Base-by-base conservation (phyloP, 2,797 vertebrate genomes). In the Astyanax mexicanus region DNA sequence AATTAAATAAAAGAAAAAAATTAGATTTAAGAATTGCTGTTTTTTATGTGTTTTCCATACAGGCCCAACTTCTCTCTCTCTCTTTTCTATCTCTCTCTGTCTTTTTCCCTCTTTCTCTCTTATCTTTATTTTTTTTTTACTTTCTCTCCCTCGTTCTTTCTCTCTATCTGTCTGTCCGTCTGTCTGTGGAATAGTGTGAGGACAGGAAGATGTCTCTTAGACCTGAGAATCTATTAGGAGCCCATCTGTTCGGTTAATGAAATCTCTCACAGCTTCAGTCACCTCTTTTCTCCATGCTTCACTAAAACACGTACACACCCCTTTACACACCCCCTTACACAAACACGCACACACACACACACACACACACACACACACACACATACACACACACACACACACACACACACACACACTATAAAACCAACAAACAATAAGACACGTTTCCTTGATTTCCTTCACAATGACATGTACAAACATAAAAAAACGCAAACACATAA, bases 171-270 rank as follows among this genome's bases (percentile, higher is more conserved):
- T 35, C 47, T 55, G 37, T 40, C 61, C 21, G 13, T 23, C 37
- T 29, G 38, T 51, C 23, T 49, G 49, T 49, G 9, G 19, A 23
- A 51, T 10, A 51, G 19, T 10, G 52, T 17, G 13, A 47, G 21
- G 55, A 68, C 65, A 71, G 73, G 40, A 71, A 71, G 61, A 76
- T 52, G 64, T 77, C 74, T 68, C 45, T 80, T 69, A 60, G 44
- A 27, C 47, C 35, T 69, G 69, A 80, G 45, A 76, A 52, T 62
- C 47, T 75, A 66, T 68, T 77, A 71, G 68, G 47, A 44, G 61
- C 64, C 74, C 55, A 55, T 77, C 57, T 72, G 74, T 69, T 62
- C 62, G 32, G 54, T 68, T 76, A 76, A 64, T 64, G 27, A 73
- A 80, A 77, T 77, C 66, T 75, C 37, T 73, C 60, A 57, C 29